Percentiles rank a stretch among this genome's conserved stretches.
Evolutionary conservation across 1,140 invertebrate species (phyloP).

Genomic region (Brachionus koreanus): DNA sequence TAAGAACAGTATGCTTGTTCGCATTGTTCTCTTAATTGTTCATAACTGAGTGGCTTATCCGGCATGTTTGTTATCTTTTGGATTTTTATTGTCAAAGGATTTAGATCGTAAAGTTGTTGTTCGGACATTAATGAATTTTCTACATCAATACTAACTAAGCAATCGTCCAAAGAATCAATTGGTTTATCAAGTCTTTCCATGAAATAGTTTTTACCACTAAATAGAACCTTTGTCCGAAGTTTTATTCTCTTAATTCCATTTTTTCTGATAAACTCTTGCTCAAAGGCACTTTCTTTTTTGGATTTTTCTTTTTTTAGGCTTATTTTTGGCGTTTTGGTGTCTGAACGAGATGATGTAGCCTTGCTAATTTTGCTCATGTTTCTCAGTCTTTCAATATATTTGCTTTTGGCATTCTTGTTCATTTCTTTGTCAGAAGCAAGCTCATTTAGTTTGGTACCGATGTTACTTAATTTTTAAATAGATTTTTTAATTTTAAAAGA

Average conservation of each 20-base stretch:
- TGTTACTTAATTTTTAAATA: not conserved
- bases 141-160: constrained; percentile 52
- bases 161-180: constrained; percentile 51
- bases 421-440: constrained; percentile 24
- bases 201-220: constrained; percentile 51
- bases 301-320: constrained; percentile 46
- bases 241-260: constrained; percentile 52
- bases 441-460: constrained; percentile 25
- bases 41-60: constrained; percentile 50
- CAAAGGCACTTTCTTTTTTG: constrained; percentile 48
- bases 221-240: constrained; percentile 50
- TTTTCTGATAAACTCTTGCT: constrained; percentile 51
- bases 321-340: not conserved
- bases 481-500: not conserved
- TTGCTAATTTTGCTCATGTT: constrained; percentile 44
- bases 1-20: constrained; percentile 53
- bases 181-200: constrained; percentile 51
- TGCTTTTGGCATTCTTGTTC: constrained; percentile 41
- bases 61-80: constrained; percentile 53
- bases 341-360: not conserved
- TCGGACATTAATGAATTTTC: constrained; percentile 51
- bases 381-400: constrained; percentile 45
- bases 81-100: constrained; percentile 55
- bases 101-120: constrained; percentile 50
- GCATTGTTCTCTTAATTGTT: constrained; percentile 53